A percentile compares a stretch with the other conserved stretches of the same genome.
These are phyloP conservation scores for Centropus unirufus DNA, from an alignment of 2,113 vertebrate genomes.

Conservation along the genomic window DNA sequence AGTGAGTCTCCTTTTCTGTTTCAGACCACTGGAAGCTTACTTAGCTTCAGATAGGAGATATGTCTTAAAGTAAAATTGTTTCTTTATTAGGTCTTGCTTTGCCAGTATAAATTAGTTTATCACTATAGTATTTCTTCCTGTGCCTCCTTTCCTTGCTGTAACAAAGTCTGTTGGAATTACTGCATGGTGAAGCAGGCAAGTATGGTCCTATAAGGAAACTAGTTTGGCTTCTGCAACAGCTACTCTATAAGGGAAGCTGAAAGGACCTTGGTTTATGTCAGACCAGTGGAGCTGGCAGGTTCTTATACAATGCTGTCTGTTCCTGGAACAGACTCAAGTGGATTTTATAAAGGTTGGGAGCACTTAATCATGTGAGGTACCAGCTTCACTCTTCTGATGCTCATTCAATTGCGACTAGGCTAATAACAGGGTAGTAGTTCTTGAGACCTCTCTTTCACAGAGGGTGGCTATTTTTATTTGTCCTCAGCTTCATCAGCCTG, in stretches of 20 bases:
- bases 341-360: background rate
- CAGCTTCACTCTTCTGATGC: background rate
- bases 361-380: background rate
- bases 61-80: background rate
- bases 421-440: background rate
- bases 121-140: background rate
- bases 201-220: background rate
- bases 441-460: background rate
- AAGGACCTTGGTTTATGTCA: slow-evolving; percentile 29
- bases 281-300: background rate
- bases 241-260: background rate
- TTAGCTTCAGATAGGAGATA: background rate
- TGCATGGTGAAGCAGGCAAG: background rate
- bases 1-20: background rate
- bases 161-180: background rate
- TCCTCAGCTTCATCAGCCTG: background rate
- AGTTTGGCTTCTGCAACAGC: background rate
- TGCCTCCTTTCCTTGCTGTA: background rate
- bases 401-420: background rate
- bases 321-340: slow-evolving; percentile 2
- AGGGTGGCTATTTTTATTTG: background rate
- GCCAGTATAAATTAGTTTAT: background rate
- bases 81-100: background rate
- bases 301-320: background rate
- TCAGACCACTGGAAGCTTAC: background rate